Conservation (phyloP, 2,888 invertebrate genomes). For the Itoplectis maculator region DNA sequence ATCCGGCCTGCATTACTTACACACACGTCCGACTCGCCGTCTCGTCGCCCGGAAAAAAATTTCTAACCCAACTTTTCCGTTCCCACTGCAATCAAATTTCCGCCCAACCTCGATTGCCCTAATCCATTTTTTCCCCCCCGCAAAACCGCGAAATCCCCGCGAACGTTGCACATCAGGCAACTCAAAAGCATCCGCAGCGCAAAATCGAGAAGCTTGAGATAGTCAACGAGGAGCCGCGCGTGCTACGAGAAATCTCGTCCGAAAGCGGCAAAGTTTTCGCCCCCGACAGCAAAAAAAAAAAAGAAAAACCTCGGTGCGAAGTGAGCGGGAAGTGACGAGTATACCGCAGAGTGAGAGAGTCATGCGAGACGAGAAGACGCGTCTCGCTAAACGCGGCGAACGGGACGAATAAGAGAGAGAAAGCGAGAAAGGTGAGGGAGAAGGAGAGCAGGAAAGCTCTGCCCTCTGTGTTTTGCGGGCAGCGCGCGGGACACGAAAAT, state of each 20-base stretch:
- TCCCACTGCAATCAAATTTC: not conserved
- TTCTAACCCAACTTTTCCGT: too few relatives aligned
- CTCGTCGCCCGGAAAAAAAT: not conserved
- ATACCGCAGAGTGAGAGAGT: slow-evolving; percentile 39
- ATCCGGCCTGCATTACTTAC: too few relatives aligned
- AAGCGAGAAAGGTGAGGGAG: slow-evolving; percentile 67
- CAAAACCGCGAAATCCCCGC: not conserved
- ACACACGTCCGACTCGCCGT: not conserved
- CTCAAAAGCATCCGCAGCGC: not conserved
- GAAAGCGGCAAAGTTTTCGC: not conserved
- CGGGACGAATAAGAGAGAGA: slow-evolving; percentile 35
- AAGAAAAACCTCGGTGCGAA: not conserved
- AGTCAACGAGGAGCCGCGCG: not conserved
- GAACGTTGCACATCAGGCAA: too few relatives aligned
- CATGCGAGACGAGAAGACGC: slow-evolving; percentile 22
- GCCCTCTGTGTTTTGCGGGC: too few relatives aligned
- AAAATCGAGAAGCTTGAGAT: slow-evolving; percentile 18
- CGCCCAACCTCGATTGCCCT: not conserved
- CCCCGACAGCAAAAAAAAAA: not conserved
- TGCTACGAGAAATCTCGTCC: slow-evolving; percentile 16
- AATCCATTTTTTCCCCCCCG: not conserved
- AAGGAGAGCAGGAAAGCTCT: slow-evolving; percentile 11
- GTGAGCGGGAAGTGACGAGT: slow-evolving; percentile 8
- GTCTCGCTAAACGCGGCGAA: not conserved
- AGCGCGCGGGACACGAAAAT: slow-evolving; percentile 5